These are phyloP conservation scores for Pseudeuparius sepicola DNA, from an alignment of 2,888 invertebrate genomes.

Conservation along the genomic window DNA sequence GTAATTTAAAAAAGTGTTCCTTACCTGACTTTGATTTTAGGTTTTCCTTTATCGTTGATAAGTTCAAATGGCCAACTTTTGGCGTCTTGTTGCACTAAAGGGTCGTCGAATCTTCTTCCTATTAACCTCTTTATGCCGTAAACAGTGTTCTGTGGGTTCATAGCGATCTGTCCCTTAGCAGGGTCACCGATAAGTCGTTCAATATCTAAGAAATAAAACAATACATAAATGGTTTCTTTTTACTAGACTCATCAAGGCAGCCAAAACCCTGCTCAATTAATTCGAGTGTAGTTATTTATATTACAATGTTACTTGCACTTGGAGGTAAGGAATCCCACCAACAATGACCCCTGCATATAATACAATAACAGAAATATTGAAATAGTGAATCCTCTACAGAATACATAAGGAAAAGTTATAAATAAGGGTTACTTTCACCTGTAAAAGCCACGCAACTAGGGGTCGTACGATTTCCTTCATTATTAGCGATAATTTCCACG, in stretches of 20 bases:
- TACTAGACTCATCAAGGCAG: too few relatives aligned
- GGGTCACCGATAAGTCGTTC: conserved; percentile 42
- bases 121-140: conserved; percentile 53
- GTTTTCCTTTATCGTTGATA: conserved; percentile 40
- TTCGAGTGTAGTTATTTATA: too few relatives aligned
- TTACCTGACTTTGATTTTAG: conserved; percentile 31
- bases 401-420: too few relatives aligned
- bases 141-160: conserved; percentile 45
- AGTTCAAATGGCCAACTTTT: conserved; percentile 55
- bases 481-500: conserved; percentile 80
- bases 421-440: conserved; percentile 30
- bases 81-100: conserved; percentile 53
- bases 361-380: too few relatives aligned
- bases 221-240: too few relatives aligned
- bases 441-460: conserved; percentile 84
- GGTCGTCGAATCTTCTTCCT: conserved; percentile 53
- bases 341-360: too few relatives aligned
- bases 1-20: too few relatives aligned
- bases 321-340: too few relatives aligned
- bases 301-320: too few relatives aligned
- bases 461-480: conserved; percentile 80
- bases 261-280: too few relatives aligned
- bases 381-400: too few relatives aligned
- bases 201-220: conserved; percentile 39
- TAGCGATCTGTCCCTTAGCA: conserved; percentile 38